These are phyloP conservation scores for Watsonalla binaria DNA, from an alignment of 2,888 invertebrate species.

Conservation along the genomic window DNA sequence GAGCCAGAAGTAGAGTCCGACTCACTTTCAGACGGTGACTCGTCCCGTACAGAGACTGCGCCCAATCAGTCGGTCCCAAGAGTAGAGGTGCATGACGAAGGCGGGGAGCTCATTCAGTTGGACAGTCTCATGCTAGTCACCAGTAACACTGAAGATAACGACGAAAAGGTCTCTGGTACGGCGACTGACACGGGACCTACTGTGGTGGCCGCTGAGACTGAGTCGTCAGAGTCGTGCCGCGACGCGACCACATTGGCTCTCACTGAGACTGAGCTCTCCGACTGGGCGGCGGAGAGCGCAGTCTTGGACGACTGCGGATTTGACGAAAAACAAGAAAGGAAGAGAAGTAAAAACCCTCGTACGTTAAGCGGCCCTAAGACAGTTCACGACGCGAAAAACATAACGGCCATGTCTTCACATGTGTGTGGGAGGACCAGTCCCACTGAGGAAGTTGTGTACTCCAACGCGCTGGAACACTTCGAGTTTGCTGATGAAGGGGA, in stretches of 20 bases:
- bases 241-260: slow-evolving; percentile 85
- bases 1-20: slow-evolving; percentile 80
- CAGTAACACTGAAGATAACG: slow-evolving; percentile 38
- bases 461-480: slow-evolving; percentile 85
- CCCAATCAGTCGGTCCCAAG: slow-evolving; percentile 80
- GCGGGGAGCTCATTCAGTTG: slow-evolving; percentile 81
- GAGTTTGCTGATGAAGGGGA: slow-evolving; percentile 93
- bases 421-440: slow-evolving; percentile 65
- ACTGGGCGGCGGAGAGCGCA: slow-evolving; percentile 91
- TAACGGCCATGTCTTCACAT: slow-evolving; percentile 56
- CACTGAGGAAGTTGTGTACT: slow-evolving; percentile 47
- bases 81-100: slow-evolving; percentile 85
- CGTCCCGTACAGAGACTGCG: slow-evolving; percentile 58
- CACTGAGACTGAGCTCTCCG: slow-evolving; percentile 92
- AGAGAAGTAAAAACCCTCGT: slow-evolving; percentile 51
- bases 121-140: slow-evolving; percentile 78
- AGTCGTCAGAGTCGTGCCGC: slow-evolving; percentile 83
- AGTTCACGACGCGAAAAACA: slow-evolving; percentile 62
- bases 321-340: slow-evolving; percentile 54
- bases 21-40: slow-evolving; percentile 66
- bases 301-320: slow-evolving; percentile 85
- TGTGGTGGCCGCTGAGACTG: slow-evolving; percentile 59
- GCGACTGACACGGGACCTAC: slow-evolving; percentile 61
- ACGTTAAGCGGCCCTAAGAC: slow-evolving; percentile 56
- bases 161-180: slow-evolving; percentile 46